A percentile compares a stretch with the other conserved stretches of the same genome.
These are phyloP conservation scores for Ectobius pallidus DNA, from an alignment of 2,888 invertebrate genomes.

Conservation along the genomic window DNA sequence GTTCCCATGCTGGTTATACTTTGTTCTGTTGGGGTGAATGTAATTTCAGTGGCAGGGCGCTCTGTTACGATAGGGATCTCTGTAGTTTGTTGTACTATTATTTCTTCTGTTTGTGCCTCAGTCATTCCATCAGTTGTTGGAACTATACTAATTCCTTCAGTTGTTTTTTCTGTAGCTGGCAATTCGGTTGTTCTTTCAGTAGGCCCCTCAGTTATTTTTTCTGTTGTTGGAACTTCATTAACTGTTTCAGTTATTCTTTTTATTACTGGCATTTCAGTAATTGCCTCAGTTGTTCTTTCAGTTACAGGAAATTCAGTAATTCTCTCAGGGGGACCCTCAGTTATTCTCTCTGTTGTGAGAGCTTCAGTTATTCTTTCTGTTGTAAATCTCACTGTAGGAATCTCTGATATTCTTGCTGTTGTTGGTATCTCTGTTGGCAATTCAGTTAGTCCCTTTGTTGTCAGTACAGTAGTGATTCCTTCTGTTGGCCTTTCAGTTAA, in stretches of 20 bases:
- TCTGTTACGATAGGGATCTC: conserved; percentile 38
- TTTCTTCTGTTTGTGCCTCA: conserved; percentile 8
- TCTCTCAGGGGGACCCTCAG: neutral
- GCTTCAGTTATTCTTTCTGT: conserved; percentile 34
- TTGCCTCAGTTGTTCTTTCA: neutral
- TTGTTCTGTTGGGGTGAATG: too few relatives aligned
- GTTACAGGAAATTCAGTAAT: neutral
- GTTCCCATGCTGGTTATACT: too few relatives aligned
- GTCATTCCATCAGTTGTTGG: conserved; percentile 10
- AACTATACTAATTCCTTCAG: conserved; percentile 8
- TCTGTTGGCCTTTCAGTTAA: neutral
- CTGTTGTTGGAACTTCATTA: conserved; percentile 18
- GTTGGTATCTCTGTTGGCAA: neutral
- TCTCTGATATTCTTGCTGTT: conserved; percentile 30
- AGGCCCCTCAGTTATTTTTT: conserved; percentile 36
- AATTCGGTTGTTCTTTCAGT: conserved; percentile 32
- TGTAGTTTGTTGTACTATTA: conserved; percentile 25
- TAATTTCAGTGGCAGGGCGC: conserved; percentile 41
- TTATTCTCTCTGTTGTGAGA: conserved; percentile 16
- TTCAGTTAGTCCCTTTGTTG: neutral
- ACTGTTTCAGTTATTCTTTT: conserved; percentile 30
- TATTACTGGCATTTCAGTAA: neutral
- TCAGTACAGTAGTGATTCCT: neutral
- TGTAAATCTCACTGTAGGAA: neutral
- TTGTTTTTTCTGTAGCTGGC: conserved; percentile 13